Evolutionary conservation across 2,888 invertebrate genomes (phyloP).

Genomic region (Calliopum simillimum): DNA sequence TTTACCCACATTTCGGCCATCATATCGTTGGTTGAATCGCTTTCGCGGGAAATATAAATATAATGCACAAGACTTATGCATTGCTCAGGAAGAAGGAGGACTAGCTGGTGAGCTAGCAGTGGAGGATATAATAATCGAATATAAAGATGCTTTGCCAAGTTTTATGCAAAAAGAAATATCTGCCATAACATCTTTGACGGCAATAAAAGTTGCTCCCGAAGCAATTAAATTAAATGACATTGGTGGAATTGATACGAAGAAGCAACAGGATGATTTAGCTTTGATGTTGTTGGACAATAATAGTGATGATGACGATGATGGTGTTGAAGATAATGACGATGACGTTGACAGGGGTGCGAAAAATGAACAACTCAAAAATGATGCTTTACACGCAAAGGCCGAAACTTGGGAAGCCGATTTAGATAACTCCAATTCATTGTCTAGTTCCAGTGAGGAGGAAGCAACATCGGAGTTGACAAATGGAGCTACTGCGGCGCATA

Average conservation of each 20-base stretch:
- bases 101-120: slow-evolving; percentile 54
- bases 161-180: slow-evolving; percentile 64
- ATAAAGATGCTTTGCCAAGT: slow-evolving; percentile 60
- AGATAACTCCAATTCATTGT: slow-evolving; percentile 3
- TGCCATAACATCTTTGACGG: slow-evolving; percentile 49
- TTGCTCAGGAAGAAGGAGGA: background rate
- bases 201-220: background rate
- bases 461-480: slow-evolving; percentile 28
- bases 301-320: slow-evolving; percentile 41
- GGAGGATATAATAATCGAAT: slow-evolving; percentile 64
- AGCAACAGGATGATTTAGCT: background rate
- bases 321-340: slow-evolving; percentile 42
- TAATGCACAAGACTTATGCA: slow-evolving; percentile 54
- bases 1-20: slow-evolving; percentile 59
- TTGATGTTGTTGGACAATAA: slow-evolving; percentile 34
- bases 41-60: slow-evolving; percentile 63
- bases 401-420: slow-evolving; percentile 7
- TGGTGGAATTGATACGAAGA: slow-evolving; percentile 26
- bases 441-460: slow-evolving; percentile 32
- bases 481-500: slow-evolving; percentile 19
- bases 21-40: slow-evolving; percentile 62
- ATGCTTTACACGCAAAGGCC: slow-evolving; percentile 22
- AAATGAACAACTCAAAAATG: slow-evolving; percentile 33
- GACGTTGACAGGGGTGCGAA: slow-evolving; percentile 12
- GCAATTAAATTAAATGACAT: too few species aligned